These are phyloP conservation scores for Drosophila macrospina DNA, from an alignment of 2,888 invertebrate genomes.

Conservation along the genomic window DNA sequence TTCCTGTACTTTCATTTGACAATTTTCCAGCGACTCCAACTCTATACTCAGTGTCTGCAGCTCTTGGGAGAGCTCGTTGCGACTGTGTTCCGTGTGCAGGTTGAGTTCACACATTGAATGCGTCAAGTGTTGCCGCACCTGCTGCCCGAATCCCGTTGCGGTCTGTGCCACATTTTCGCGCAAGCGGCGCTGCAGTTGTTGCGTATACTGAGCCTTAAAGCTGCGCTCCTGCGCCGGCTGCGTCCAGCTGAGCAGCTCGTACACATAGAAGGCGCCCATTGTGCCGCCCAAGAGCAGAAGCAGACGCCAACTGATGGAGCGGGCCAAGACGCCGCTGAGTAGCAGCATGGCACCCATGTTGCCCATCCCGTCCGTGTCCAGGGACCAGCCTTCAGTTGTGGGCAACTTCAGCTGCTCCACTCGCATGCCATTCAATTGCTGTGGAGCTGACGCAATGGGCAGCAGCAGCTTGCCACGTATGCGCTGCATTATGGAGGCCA, in stretches of 20 bases:
- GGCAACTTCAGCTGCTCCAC: slow-evolving; percentile 40
- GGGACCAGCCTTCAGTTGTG: slow-evolving; percentile 86
- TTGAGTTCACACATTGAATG: slow-evolving; percentile 16
- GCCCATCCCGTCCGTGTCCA: slow-evolving; percentile 95
- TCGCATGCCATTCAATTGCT: slow-evolving; percentile 16
- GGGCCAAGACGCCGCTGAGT: slow-evolving; percentile 92
- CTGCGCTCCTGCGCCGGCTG: slow-evolving; percentile 96
- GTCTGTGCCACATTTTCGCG: slow-evolving; percentile 96
- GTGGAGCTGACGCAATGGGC: no score
- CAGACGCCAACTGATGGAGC: slow-evolving; percentile 98
- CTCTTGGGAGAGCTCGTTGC: slow-evolving; percentile 19
- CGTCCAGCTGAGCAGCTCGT: slow-evolving; percentile 99
- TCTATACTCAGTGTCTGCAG: slow-evolving; percentile 14
- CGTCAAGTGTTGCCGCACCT: slow-evolving; percentile 55
- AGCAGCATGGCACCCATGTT: slow-evolving; percentile 96
- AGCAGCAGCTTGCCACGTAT: slow-evolving; percentile 89
- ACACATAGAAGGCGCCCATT: slow-evolving; percentile 95
- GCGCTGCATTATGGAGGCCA: slow-evolving; percentile 93
- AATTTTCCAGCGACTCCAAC: slow-evolving; percentile 18
- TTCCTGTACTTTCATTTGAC: slow-evolving; percentile 27
- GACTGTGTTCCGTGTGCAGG: slow-evolving; percentile 6
- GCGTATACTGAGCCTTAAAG: slow-evolving; percentile 97
- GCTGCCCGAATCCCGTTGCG: slow-evolving; percentile 96
- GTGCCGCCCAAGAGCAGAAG: slow-evolving; percentile 92
- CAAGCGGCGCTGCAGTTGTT: slow-evolving; percentile 95